A percentile compares a stretch with the other conserved stretches of the same genome.
Conservation (phyloP, 1,140 invertebrate species). For the Batillaria attramentaria region DNA sequence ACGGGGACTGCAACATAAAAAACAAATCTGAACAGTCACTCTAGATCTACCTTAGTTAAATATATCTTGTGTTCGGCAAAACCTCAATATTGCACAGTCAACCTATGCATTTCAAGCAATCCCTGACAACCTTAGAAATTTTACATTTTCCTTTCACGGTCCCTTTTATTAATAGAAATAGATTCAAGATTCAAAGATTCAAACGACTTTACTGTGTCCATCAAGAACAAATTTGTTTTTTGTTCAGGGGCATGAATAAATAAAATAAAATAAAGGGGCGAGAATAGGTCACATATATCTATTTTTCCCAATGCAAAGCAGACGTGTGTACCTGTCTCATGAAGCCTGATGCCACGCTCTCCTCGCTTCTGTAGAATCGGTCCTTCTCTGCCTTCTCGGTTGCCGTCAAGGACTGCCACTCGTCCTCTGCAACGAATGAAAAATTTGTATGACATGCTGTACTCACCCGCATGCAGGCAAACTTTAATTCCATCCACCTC, state of each 20-base stretch:
- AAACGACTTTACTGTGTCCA: background rate
- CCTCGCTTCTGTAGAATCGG: conserved; percentile 33
- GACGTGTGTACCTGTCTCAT: conserved; percentile 33
- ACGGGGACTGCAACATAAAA: too few relatives aligned
- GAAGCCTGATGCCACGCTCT: conserved; percentile 37
- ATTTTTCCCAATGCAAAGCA: background rate
- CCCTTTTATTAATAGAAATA: background rate
- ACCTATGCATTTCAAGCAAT: too few relatives aligned
- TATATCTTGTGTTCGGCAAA: too few relatives aligned
- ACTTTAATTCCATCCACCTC: too few relatives aligned
- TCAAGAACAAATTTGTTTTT: too few relatives aligned
- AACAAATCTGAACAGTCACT: too few relatives aligned
- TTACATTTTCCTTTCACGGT: too few relatives aligned
- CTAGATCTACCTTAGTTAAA: too few relatives aligned
- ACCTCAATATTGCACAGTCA: too few relatives aligned
- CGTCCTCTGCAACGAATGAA: conserved; percentile 33
- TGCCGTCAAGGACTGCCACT: conserved; percentile 31
- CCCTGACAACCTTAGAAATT: too few relatives aligned
- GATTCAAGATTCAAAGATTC: background rate
- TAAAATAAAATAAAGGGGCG: conserved; percentile 1
- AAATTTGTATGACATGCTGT: too few relatives aligned
- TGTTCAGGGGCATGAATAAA: background rate
- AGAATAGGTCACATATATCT: background rate
- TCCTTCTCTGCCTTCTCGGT: conserved; percentile 39
- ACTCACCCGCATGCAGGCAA: too few relatives aligned